Evolutionary conservation across 2,113 vertebrate species (phyloP).

Genomic region (Mobula hypostoma): DNA sequence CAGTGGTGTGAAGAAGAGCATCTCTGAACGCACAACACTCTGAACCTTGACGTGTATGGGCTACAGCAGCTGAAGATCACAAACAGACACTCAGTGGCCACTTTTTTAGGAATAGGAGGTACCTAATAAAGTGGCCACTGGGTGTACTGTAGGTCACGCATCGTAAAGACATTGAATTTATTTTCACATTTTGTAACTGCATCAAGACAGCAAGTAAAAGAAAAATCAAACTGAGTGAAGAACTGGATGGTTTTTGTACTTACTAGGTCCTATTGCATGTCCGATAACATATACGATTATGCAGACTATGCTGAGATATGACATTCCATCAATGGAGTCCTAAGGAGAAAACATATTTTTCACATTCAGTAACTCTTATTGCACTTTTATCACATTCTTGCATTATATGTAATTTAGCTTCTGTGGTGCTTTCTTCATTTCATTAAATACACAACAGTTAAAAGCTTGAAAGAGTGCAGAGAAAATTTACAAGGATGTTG

Average conservation of each 20-base stretch:
- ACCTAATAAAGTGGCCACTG: too few relatives aligned
- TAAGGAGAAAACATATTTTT: constrained; percentile 45
- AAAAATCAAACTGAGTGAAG: neutral
- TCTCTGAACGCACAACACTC: too few relatives aligned
- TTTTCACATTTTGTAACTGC: neutral
- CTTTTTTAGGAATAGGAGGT: too few relatives aligned
- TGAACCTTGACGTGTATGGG: too few relatives aligned
- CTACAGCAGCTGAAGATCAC: too few relatives aligned
- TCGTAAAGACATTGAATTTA: neutral
- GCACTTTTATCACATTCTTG: neutral
- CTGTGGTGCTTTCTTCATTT: too few relatives aligned
- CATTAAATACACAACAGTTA: neutral
- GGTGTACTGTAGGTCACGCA: neutral
- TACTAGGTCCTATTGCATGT: constrained; percentile 83
- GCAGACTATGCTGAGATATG: constrained; percentile 76
- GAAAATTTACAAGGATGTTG: too few relatives aligned
- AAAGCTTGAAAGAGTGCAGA: too few relatives aligned
- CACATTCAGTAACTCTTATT: neutral
- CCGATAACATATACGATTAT: constrained; percentile 76
- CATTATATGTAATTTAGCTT: neutral
- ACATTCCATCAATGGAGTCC: constrained; percentile 68
- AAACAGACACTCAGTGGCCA: too few relatives aligned
- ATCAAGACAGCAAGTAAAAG: neutral
- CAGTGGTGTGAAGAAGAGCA: too few relatives aligned
- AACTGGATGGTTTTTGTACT: constrained; percentile 47